Base-by-base conservation (phyloP, 2,113 vertebrate species). In the Donacobius atricapilla region DNA sequence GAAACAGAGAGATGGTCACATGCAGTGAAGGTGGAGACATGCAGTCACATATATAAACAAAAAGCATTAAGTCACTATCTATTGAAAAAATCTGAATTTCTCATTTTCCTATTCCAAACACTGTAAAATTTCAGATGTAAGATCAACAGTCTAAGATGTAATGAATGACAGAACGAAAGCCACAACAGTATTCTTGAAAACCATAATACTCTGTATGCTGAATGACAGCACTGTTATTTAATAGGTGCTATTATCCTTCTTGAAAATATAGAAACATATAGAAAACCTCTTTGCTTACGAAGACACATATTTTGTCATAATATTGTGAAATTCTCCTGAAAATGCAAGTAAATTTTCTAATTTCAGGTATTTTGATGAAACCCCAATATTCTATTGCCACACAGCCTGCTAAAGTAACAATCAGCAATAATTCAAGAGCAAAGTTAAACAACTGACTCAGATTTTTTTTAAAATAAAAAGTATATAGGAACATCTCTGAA, bases 1-100 rank as follows among this genome's bases (percentile, higher is more conserved):
- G 94, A 97, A 97, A 97, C 93, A 98, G 97, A 97, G 77, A 97
- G 96, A 98, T 96, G 95, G 95, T 96, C 93, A 96, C 94, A 97
- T 95, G 94, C 80, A 97, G 85, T 90, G 95, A 97, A 96, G 94
- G 93, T 90, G 89, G 63, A 91, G 19, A 58, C 66, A 95, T 95
- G 87, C 83, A 93, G 47, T 91, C 40, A 96, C 92, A 89, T 45
- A 75, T 3, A 95, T 77, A 73, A 92, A 94, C 21, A 64, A 70
- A 81, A 72, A 85, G 37, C 56, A 75, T 30, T 95, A 72, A 51
- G 56, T 45, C 23, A 61, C 37, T 85, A 45, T 70, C 57, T 37
- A 23, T 24, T 60, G 45, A 60, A 71, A 53, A 82, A 65, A 45
- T 3, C 45, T 81, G 7, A 58, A 88, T 69, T 76, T 56, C 63